Evolutionary conservation across 2,113 vertebrate genomes (phyloP), one percentile per base, ranked within the genome.

Genomic region (Otocyon megalotis): DNA sequence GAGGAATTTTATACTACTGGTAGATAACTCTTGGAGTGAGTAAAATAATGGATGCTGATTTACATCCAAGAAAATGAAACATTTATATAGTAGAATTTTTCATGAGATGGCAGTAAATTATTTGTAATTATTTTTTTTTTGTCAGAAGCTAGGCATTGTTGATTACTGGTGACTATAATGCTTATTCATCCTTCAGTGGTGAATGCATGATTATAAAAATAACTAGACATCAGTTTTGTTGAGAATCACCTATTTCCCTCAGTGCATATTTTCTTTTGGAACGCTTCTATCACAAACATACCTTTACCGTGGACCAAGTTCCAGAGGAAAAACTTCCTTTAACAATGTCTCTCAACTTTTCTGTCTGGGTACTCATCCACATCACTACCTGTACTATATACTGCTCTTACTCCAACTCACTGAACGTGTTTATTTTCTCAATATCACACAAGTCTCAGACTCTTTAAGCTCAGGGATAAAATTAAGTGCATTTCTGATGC

Each of bases 401-500:
- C 17, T 53, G 67, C 22, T 4, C 14, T 16, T 93, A 12, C 37
- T 83, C n/a, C 86, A 69, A 56, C 12, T 48, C 50, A 74, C 53
- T 69, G 53, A 92, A 62, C 9, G 35, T 65, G 13, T 80, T 87
- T 88, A 77, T 95, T 92, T 96, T 85, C 82, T 79, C 50, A 94
- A 1, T 77, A 48, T 97, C 86, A 93, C 32, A 91, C 37, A 65
- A 30, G 90, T 96, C 60, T 74, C 58, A 79, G 71, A 74, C 48
- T 96, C 35, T 85, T 90, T 65, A 96, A 96, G n/a, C 87, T 80
- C 63, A 84, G 37, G 12, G 76, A 56, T 97, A 90, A 96, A 97
- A 93, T 95, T 95, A 95, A 96, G 86, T 98, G 35, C 56, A 80
- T 97, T 97, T 95, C 72, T 95, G 90, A 85, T 95, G 65, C 86